Evolutionary conservation across 2,797 vertebrate genomes (phyloP), one percentile per base, ranked within the genome.

Genomic region (Silurus lanzhouensis): DNA sequence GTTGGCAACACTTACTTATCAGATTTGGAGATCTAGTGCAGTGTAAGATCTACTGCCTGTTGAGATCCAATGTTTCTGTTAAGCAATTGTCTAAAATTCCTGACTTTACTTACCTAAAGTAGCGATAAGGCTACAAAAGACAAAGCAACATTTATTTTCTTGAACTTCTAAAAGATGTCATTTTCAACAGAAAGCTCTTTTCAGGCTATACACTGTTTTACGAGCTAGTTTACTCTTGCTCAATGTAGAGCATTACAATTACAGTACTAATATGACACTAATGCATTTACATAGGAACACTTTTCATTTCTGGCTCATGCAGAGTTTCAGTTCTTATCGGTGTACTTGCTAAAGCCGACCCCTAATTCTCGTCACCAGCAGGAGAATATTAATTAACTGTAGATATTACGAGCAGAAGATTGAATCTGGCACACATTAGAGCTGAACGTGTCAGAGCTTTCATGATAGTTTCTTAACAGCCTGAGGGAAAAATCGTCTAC

Each of bases 401-500:
- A 83, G 67, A 90, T 89, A 91, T 84, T 68, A 91, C 88, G 78
- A 87, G 68, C 78, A 82, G 87, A 64, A 91, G 87, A 91, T 85
- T 89, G 68, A 87, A 90, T 87, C 84, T 76, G 90, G 84, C 87
- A 90, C 77, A 89, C 83, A 92, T 88, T 86, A 89, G 85, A 87
- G 72, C 64, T 74, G 60, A 88, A 85, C 89, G 86, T 60, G 66
- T 77, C 83, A 57, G 61, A 86, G 86, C 88, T 90, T 90, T 92
- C 82, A 89, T 81, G 83, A 90, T 84, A 72, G 78, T 88, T 91
- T 74, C 74, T 61, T 83, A 85, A 89, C 83, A 81, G 91, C 89
- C 90, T 86, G 60, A 90, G 88, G 88, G 87, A 61, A 55, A 90
- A 85, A 89, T 86, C 81, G 81, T 85, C 87, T 81, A 83, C 78